Percentiles rank a stretch among this genome's conserved stretches.
Evolutionary conservation across 2,888 invertebrate species (phyloP).

Genomic region (Pardosa pseudoannulata): DNA sequence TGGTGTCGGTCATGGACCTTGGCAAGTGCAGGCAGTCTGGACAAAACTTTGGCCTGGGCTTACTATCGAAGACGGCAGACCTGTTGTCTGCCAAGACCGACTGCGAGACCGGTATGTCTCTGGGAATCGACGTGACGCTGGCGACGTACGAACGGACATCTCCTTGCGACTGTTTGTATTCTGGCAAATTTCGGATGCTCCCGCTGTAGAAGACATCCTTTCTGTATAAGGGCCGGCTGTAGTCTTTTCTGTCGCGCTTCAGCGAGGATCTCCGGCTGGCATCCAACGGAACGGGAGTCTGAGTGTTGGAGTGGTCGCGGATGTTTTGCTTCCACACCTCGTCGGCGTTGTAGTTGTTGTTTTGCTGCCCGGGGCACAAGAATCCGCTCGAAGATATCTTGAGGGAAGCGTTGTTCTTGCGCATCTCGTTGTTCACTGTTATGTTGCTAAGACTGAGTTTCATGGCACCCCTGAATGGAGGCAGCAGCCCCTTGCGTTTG

Average conservation of each 20-base stretch:
- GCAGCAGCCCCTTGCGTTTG: slow-evolving; percentile 71
- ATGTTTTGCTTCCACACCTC: slow-evolving; percentile 75
- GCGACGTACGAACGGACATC: slow-evolving; percentile 93
- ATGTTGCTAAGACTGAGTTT: slow-evolving; percentile 88
- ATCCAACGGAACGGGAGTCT: slow-evolving; percentile 66
- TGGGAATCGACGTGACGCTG: slow-evolving; percentile 91
- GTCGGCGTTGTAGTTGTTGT: slow-evolving; percentile 80
- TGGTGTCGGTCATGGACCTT: slow-evolving; percentile 77
- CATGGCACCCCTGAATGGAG: slow-evolving; percentile 81
- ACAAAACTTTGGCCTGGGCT: slow-evolving; percentile 36
- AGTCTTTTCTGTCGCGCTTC: slow-evolving; percentile 79
- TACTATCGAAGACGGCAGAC: slow-evolving; percentile 30
- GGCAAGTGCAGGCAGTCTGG: slow-evolving; percentile 75
- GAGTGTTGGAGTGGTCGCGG: slow-evolving; percentile 38
- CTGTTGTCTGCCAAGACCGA: slow-evolving; percentile 32
- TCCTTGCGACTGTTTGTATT: slow-evolving; percentile 91
- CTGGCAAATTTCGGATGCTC: slow-evolving; percentile 93
- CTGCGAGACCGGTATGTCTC: slow-evolving; percentile 76
- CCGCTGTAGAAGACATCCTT: slow-evolving; percentile 99
- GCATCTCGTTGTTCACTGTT: slow-evolving; percentile 86
- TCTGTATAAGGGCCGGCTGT: slow-evolving; percentile 92
- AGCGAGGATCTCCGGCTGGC: slow-evolving; percentile 57
- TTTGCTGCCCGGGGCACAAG: slow-evolving; percentile 78
- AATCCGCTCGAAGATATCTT: slow-evolving; percentile 67
- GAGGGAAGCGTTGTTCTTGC: slow-evolving; percentile 78